Conservation (phyloP, 1,140 invertebrate genomes). For the Zophobas morio region DNA sequence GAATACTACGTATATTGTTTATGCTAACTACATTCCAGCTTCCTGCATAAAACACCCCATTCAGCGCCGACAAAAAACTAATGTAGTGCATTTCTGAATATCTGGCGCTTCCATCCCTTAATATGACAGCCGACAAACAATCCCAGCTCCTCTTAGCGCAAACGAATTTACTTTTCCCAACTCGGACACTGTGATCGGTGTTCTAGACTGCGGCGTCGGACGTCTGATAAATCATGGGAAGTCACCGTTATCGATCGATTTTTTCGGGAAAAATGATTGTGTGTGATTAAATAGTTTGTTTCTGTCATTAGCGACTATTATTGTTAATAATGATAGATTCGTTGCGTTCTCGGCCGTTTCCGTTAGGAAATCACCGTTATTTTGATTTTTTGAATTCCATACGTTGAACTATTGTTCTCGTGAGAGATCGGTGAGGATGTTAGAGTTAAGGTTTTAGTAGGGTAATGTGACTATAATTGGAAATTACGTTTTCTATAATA, state of each 20-base stretch:
- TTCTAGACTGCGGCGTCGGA: not conserved
- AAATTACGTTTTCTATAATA: too few relatives aligned
- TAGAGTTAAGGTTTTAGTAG: too few relatives aligned
- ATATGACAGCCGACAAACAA: slow-evolving; percentile 11
- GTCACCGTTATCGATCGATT: not conserved
- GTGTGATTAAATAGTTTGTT: not conserved
- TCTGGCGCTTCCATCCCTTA: not conserved
- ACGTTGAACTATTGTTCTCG: slow-evolving; percentile 13
- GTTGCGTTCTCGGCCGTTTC: not conserved
- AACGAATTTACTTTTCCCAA: slow-evolving; percentile 6
- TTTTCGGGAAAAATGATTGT: not conserved
- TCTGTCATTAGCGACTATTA: not conserved
- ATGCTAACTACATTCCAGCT: not conserved
- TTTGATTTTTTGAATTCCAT: slow-evolving; percentile 23
- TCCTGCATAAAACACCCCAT: not conserved
- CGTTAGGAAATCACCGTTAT: slow-evolving; percentile 18
- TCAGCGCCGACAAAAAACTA: slow-evolving; percentile 1
- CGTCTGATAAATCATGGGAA: slow-evolving; percentile 10
- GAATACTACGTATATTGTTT: slow-evolving; percentile 20
- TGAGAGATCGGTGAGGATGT: not conserved
- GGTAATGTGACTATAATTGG: too few relatives aligned
- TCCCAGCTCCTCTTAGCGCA: not conserved
- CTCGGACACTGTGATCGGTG: slow-evolving; percentile 7
- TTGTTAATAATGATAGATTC: slow-evolving; percentile 4
- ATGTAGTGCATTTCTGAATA: not conserved